phyloP scores from a whole-genome alignment of 2,888 invertebrate species.

The Spodoptera picta region DNA sequence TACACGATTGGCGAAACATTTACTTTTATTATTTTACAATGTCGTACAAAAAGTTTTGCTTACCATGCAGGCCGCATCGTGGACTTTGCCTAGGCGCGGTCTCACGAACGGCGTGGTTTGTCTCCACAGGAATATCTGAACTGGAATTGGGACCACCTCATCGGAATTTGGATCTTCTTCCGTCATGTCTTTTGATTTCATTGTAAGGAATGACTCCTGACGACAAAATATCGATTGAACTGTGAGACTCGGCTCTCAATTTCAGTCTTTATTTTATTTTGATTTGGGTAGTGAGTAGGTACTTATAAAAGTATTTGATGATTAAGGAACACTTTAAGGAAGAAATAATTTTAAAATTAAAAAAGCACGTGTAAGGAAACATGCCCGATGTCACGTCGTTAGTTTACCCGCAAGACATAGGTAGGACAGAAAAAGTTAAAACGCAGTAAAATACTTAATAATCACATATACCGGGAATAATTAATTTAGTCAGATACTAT shows the following conservation, averaged over 20 bases:
- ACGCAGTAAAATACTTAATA: background rate
- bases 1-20: conserved; percentile 43
- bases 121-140: conserved; percentile 99
- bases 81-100: conserved; percentile 97
- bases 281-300: no score
- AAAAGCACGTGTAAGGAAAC: no score
- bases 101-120: conserved; percentile 99
- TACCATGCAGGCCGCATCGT: conserved; percentile 99
- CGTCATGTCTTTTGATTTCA: conserved; percentile 71
- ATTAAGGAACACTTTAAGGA: no score
- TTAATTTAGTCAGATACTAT: conserved; percentile 9
- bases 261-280: no score
- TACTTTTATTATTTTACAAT: conserved; percentile 15
- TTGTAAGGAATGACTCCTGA: conserved; percentile 37
- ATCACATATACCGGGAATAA: background rate
- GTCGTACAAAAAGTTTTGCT: conserved; percentile 71
- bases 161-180: conserved; percentile 91
- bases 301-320: no score
- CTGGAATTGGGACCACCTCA: conserved; percentile 96
- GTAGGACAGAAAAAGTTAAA: no score
- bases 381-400: no score
- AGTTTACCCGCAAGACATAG: no score
- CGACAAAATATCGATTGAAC: conserved; percentile 17
- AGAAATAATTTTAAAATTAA: no score
- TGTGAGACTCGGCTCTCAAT: no score